Conservation (phyloP, 2,113 vertebrate genomes). For the Australoheros scitulus region DNA sequence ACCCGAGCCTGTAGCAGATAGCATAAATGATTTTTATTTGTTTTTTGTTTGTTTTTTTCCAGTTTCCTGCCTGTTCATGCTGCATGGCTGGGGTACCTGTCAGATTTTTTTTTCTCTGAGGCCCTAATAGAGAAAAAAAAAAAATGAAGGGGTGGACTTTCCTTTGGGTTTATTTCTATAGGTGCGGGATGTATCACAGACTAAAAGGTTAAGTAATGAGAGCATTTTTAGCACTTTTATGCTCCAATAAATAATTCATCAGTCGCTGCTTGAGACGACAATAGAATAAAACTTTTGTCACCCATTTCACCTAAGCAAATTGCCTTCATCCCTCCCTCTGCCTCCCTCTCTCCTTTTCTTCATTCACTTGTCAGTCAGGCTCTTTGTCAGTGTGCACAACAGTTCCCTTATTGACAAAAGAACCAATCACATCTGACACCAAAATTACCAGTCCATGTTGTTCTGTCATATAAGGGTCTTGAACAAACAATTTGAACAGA, state of each 20-base stretch:
- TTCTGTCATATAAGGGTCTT: conserved; percentile 44
- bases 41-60: no score
- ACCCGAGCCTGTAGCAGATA: no score
- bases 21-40: no score
- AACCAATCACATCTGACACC: conserved; percentile 67
- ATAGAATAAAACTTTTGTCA: conserved; percentile 53
- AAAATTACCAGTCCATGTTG: conserved; percentile 59
- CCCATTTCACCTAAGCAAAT: conserved; percentile 26
- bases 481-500: conserved; percentile 55
- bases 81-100: no score
- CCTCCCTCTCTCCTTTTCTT: conserved; percentile 23
- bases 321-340: conserved; percentile 23
- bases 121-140: no score
- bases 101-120: no score
- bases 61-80: no score
- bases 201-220: conserved; percentile 17
- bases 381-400: conserved; percentile 56
- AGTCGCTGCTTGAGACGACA: conserved; percentile 37
- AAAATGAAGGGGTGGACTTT: conserved; percentile 5
- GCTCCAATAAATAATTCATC: conserved; percentile 48
- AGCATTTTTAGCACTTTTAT: conserved; percentile 31
- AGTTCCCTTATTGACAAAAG: conserved; percentile 59
- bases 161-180: conserved; percentile 21
- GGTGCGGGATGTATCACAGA: neutral
- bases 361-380: conserved; percentile 64